Conservation (phyloP, 2,797 vertebrate genomes). For the Craterocephalus amniculus region DNA sequence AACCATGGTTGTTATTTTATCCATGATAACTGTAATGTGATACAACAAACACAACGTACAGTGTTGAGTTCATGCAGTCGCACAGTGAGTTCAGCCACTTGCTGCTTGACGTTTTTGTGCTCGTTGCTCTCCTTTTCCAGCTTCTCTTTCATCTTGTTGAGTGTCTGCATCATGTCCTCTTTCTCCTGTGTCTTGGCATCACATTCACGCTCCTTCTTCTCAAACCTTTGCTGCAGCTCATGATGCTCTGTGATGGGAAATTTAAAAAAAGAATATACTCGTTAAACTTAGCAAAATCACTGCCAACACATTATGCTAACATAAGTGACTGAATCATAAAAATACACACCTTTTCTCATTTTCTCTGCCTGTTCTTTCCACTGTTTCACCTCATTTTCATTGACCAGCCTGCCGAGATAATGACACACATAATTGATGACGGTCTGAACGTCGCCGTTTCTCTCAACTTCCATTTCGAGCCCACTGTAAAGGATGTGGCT, state of each 20-base stretch:
- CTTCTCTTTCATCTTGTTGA: conserved; percentile 99
- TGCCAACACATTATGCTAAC: neutral
- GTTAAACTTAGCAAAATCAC: neutral
- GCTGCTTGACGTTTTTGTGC: conserved; percentile 95
- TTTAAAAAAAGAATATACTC: neutral
- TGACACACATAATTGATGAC: conserved; percentile 36
- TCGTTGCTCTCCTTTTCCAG: conserved; percentile 94
- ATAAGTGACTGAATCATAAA: neutral
- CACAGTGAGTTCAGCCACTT: conserved; percentile 88
- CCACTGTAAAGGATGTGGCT: conserved; percentile 23
- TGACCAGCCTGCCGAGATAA: conserved; percentile 89
- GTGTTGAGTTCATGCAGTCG: conserved; percentile 92
- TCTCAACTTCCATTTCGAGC: conserved; percentile 42
- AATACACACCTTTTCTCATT: conserved; percentile 94
- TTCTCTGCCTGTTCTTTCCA: conserved; percentile 99
- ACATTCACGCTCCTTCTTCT: conserved; percentile 97
- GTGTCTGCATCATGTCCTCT: conserved; percentile 98
- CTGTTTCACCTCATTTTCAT: conserved; percentile 99
- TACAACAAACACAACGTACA: conserved; percentile 75
- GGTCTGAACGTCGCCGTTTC: neutral
- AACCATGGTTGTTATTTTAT: neutral
- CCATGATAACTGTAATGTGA: neutral
- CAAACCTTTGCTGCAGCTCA: conserved; percentile 95
- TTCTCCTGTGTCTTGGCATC: conserved; percentile 98
- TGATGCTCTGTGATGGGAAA: conserved; percentile 87